Evolutionary conservation across 2,797 vertebrate genomes (phyloP).

Genomic region (Sebastes reedi): DNA sequence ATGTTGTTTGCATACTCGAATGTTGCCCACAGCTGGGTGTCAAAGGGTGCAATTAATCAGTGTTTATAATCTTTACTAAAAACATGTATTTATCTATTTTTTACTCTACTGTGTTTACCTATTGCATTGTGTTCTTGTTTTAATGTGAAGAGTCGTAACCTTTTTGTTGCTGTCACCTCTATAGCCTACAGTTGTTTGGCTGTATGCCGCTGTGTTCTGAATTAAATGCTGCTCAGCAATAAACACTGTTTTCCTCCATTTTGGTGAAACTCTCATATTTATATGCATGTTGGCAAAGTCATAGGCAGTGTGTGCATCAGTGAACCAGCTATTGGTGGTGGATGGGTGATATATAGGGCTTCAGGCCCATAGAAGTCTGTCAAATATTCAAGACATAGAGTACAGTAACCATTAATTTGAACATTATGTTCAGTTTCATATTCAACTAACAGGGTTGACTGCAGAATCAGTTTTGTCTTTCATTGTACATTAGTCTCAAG

Average conservation of each 20-base stretch:
- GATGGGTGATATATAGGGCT: background rate
- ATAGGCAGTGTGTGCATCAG: background rate
- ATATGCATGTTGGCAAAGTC: background rate
- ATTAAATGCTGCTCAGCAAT: conserved; percentile 71
- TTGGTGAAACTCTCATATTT: background rate
- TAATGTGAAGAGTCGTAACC: conserved; percentile 51
- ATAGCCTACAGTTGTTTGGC: conserved; percentile 43
- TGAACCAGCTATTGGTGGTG: background rate
- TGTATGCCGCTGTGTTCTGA: conserved; percentile 49
- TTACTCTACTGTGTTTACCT: conserved; percentile 59
- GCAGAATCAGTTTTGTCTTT: background rate
- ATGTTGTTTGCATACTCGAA: conserved; percentile 80
- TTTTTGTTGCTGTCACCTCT: conserved; percentile 60
- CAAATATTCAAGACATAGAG: background rate
- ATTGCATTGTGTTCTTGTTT: conserved; percentile 62
- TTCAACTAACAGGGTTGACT: background rate
- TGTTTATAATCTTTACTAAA: conserved; percentile 59
- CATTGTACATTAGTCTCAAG: background rate
- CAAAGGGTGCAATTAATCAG: conserved; percentile 63
- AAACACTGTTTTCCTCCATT: conserved; percentile 48
- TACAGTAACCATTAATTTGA: background rate
- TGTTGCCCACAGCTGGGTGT: conserved; percentile 69
- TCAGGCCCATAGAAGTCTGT: background rate
- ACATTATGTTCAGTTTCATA: background rate
- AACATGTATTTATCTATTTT: conserved; percentile 72